phyloP scores from a whole-genome alignment of 2,888 invertebrate species.

The Orthosia gracilis region DNA sequence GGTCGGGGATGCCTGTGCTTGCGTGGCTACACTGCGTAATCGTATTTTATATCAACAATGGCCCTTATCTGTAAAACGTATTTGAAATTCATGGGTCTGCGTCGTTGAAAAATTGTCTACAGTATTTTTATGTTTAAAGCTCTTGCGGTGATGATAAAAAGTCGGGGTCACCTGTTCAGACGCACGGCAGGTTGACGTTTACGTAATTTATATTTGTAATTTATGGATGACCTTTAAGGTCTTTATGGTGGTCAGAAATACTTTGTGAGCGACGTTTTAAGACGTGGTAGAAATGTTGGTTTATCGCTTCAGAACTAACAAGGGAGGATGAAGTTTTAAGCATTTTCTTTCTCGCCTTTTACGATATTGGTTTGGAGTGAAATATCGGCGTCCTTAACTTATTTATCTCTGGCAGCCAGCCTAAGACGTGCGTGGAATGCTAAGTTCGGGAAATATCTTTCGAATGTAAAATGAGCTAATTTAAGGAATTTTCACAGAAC shows the following conservation, averaged over 20 bases:
- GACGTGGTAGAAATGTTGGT: conserved; percentile 48
- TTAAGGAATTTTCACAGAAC: conserved; percentile 72
- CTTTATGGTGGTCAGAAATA: conserved; percentile 60
- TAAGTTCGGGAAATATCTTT: conserved; percentile 74
- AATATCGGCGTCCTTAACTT: conserved; percentile 84
- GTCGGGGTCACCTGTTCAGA: conserved; percentile 74
- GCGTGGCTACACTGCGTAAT: conserved; percentile 88
- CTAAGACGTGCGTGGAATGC: conserved; percentile 82
- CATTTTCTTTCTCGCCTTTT: conserved; percentile 78
- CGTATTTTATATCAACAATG: conserved; percentile 89
- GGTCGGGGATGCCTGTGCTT: conserved; percentile 80
- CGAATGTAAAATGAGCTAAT: conserved; percentile 80
- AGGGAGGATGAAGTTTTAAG: conserved; percentile 71
- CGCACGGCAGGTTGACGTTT: conserved; percentile 74
- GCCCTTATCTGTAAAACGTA: conserved; percentile 88
- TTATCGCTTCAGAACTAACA: conserved; percentile 58
- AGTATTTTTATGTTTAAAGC: conserved; percentile 84
- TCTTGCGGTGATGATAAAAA: conserved; percentile 81
- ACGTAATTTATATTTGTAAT: conserved; percentile 72
- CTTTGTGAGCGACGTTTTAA: conserved; percentile 35
- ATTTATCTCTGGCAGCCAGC: conserved; percentile 83
- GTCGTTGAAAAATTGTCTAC: conserved; percentile 86
- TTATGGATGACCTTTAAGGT: conserved; percentile 69
- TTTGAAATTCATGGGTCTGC: conserved; percentile 88
- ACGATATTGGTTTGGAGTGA: conserved; percentile 86